A percentile compares a stretch with the other conserved stretches of the same genome.
Conservation (phyloP, 2,113 vertebrate genomes). For the Nothocercus julius region DNA sequence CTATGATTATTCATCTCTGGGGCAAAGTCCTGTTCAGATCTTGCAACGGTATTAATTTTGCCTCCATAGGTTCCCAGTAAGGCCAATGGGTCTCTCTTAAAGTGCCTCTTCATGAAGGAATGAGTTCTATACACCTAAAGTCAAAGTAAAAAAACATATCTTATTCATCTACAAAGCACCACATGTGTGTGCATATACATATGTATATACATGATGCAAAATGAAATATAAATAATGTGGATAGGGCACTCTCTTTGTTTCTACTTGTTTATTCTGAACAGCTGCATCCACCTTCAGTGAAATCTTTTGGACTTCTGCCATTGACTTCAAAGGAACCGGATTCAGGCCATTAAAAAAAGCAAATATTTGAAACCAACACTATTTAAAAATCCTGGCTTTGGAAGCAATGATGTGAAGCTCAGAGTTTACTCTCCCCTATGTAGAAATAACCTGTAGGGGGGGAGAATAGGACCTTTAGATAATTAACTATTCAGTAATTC, state of each 20-base stretch:
- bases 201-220: not conserved
- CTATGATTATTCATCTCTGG: not conserved
- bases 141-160: not conserved
- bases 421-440: not conserved
- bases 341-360: not conserved
- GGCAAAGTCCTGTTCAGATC: not conserved
- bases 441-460: slow-evolving; percentile 62
- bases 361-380: slow-evolving; percentile 3
- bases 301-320: slow-evolving; percentile 8
- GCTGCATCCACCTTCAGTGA: not conserved
- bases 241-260: not conserved
- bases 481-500: slow-evolving; percentile 66
- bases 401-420: slow-evolving; percentile 29
- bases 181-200: too few species aligned
- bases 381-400: slow-evolving; percentile 22
- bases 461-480: slow-evolving; percentile 59
- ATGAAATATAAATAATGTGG: not conserved
- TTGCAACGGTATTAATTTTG: not conserved
- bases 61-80: not conserved
- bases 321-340: slow-evolving; percentile 37
- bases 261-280: not conserved
- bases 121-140: not conserved
- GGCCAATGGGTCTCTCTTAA: not conserved
- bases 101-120: not conserved
- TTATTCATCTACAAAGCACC: not conserved